Conservation (phyloP, 2,113 vertebrate species). For the Chrysemys picta region DNA sequence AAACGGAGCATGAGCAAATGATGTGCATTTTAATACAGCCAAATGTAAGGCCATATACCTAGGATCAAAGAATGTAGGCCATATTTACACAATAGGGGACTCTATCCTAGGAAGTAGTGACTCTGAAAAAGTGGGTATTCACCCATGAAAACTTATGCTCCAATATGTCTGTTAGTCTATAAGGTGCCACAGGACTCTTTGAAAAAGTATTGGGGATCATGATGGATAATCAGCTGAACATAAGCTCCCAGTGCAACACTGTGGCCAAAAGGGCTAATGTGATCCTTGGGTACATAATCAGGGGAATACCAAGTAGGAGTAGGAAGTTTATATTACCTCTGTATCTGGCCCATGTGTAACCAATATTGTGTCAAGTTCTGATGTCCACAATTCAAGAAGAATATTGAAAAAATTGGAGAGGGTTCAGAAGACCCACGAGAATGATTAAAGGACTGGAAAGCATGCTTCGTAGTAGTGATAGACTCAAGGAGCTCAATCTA, state of each 20-base stretch:
- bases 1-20: not conserved
- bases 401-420: not conserved
- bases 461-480: not conserved
- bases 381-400: not conserved
- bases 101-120: not conserved
- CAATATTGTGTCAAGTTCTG: rapidly evolving
- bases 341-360: not conserved
- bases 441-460: not conserved
- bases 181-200: not conserved
- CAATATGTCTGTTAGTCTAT: too few species aligned
- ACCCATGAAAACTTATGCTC: too few species aligned
- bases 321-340: not conserved
- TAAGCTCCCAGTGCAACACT: not conserved
- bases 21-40: not conserved
- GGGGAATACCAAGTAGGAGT: not conserved
- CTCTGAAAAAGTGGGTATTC: not conserved
- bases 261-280: not conserved
- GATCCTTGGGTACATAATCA: not conserved
- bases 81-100: not conserved
- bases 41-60: not conserved
- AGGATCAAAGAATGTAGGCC: not conserved
- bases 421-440: not conserved
- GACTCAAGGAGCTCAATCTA: not conserved
- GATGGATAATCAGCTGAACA: not conserved
- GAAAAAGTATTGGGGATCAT: not conserved